Evolutionary conservation across 2,797 vertebrate species (phyloP), one percentile per base, ranked within the genome.

Genomic region (Diglossa cyanea): DNA sequence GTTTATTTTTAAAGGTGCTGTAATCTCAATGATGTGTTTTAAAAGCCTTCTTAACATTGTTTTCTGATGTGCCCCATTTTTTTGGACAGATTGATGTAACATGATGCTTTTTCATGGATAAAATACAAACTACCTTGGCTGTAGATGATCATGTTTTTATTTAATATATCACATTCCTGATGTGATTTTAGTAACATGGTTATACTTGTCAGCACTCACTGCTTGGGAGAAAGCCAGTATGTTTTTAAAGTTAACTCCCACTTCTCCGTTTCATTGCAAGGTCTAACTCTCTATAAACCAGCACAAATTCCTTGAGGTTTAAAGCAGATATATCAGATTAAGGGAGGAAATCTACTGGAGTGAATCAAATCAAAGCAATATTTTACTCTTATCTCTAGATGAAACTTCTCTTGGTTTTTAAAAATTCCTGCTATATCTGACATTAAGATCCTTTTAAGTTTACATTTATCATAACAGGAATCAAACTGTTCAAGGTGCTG

Each of bases 21-120:
- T 98, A 98, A 98, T 98, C 93, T 97, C 97, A 97, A 97, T 97
- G 97, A 98, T 97, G 97, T 98, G 96, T 97, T 98, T 98, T 98
- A 98, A 98, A 98, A 97, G 94, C 95, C 95, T 97, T 97, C 93
- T 97, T 97, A 97, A 97, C 97, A 96, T 92, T 96, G 97, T 97
- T 96, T 96, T 93, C 97, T 95, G 94, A 96, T 75, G 82, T 90
- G 94, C 57, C 85, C 88, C 91, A 87, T 97, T 97, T 97, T 90
- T 95, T 88, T 74, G 67, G 90, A 88, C 93, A 95, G 97, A 94
- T 81, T 96, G 94, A 97, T 93, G 92, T 87, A 94, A 95, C 23
- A 63, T 60, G 62, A 83, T 54, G 85, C 70, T 90, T 96, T 97
- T 96, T 85, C 87, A 66, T 68, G 88, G 96, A 97, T 94, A 96